phyloP scores from a whole-genome alignment of 2,888 invertebrate species.

The Coleophora deauratella region DNA sequence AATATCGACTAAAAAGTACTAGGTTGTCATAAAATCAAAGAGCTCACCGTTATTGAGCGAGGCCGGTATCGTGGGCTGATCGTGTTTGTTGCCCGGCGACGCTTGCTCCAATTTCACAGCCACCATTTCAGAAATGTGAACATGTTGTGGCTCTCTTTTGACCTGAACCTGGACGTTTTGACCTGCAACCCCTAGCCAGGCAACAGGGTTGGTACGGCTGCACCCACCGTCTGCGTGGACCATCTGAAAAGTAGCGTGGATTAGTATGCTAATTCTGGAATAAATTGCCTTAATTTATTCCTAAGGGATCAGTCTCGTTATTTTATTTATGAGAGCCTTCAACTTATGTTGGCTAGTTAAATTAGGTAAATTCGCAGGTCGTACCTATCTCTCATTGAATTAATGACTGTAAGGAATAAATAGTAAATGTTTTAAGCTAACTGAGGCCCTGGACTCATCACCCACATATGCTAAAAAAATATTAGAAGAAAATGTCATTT shows the following conservation, averaged over 20 bases:
- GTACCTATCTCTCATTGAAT: neutral
- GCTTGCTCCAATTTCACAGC: constrained; percentile 79
- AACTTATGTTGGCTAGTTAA: too few species aligned
- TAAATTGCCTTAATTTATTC: too few species aligned
- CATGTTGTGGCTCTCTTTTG: constrained; percentile 77
- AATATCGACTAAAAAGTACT: constrained; percentile 1
- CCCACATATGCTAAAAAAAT: too few species aligned
- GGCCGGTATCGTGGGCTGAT: constrained; percentile 53
- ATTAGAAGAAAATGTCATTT: too few species aligned
- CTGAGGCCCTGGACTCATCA: too few species aligned
- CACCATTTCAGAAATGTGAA: constrained; percentile 75
- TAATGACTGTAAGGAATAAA: too few species aligned
- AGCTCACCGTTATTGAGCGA: constrained; percentile 59
- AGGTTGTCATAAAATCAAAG: constrained; percentile 1
- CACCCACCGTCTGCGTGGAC: constrained; percentile 76
- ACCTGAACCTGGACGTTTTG: constrained; percentile 73
- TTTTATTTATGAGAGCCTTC: too few species aligned
- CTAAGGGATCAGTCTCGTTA: neutral
- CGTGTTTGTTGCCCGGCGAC: constrained; percentile 76
- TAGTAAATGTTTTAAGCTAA: too few species aligned
- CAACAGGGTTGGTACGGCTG: constrained; percentile 80
- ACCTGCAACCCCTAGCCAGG: constrained; percentile 71
- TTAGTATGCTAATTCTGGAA: neutral
- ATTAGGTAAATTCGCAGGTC: too few species aligned
- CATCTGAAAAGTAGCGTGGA: constrained; percentile 27